A percentile compares a stretch with the other conserved stretches of the same genome.
Evolutionary conservation across 2,797 vertebrate genomes (phyloP).

Genomic region (Microchirus variegatus): DNA sequence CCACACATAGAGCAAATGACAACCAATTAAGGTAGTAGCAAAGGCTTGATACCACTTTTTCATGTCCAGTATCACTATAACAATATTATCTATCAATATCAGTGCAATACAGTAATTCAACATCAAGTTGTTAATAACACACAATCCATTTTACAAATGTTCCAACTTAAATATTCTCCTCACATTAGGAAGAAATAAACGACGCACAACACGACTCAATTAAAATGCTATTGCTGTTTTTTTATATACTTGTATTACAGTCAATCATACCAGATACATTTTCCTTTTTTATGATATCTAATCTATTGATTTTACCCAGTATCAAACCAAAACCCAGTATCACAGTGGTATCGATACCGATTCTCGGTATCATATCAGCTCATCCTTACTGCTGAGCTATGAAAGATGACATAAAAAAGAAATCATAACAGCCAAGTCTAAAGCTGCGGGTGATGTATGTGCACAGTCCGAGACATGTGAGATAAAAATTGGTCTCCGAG

Average conservation of each 20-base stretch:
- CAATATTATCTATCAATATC: neutral
- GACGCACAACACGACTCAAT: no score
- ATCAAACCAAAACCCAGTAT: no score
- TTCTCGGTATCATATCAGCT: no score
- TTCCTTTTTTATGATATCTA: no score
- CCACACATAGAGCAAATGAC: neutral
- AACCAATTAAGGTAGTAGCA: constrained; percentile 4
- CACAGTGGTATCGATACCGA: no score
- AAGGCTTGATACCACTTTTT: constrained; percentile 9
- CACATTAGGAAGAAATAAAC: no score
- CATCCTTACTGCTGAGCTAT: neutral
- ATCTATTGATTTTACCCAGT: no score
- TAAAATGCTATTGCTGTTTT: no score
- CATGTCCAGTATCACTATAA: neutral
- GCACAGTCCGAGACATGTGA: constrained; percentile 29
- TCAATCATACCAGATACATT: no score
- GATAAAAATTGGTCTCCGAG: constrained; percentile 63
- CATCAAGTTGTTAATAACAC: constrained; percentile 8
- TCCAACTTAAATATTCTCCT: no score
- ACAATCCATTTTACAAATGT: neutral
- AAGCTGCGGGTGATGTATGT: constrained; percentile 51
- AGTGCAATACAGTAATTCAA: no score
- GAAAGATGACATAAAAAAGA: constrained; percentile 28
- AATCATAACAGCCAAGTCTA: constrained; percentile 26
- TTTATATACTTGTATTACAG: no score